A percentile compares a stretch with the other conserved stretches of the same genome.
phyloP scores from a whole-genome alignment of 2,888 invertebrate genomes.

The Unio delphinus region DNA sequence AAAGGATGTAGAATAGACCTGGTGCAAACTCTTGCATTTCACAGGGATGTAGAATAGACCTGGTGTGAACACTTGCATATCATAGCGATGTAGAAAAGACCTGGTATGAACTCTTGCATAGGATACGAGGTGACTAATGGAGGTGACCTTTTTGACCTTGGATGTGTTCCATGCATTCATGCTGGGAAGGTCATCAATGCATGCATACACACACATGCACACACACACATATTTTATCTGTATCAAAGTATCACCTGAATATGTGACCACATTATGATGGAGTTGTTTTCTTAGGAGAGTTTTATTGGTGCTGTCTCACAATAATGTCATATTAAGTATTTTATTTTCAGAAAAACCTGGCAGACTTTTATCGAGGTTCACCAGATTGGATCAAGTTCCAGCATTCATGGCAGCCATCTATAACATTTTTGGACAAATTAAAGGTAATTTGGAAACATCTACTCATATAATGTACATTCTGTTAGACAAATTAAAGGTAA shows the following conservation, averaged over 20 bases:
- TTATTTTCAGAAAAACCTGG: slow-evolving; percentile 79
- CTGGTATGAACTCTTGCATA: too few relatives aligned
- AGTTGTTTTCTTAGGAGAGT: not conserved
- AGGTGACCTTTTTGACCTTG: too few relatives aligned
- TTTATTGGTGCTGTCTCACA: not conserved
- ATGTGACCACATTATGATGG: too few relatives aligned
- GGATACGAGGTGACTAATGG: too few relatives aligned
- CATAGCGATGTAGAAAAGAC: too few relatives aligned
- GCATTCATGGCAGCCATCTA: slow-evolving; percentile 80
- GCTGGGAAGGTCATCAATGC: not conserved
- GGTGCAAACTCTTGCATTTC: too few relatives aligned
- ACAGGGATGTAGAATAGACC: too few relatives aligned
- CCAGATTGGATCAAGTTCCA: slow-evolving; percentile 79
- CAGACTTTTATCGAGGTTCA: slow-evolving; percentile 80
- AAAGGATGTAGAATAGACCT: too few relatives aligned
- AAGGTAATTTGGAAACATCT: slow-evolving; percentile 73
- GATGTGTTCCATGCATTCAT: not conserved
- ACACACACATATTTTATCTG: not conserved
- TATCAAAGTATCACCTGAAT: too few relatives aligned
- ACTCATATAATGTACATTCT: not conserved
- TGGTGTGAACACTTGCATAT: too few relatives aligned
- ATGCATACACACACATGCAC: not conserved
- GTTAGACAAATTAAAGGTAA: slow-evolving; percentile 82
- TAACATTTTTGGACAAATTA: slow-evolving; percentile 87
- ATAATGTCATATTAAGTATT: not conserved